Evolutionary conservation across 2,888 invertebrate genomes (phyloP), one percentile per base, ranked within the genome.

Genomic region (Pollenia angustigena): DNA sequence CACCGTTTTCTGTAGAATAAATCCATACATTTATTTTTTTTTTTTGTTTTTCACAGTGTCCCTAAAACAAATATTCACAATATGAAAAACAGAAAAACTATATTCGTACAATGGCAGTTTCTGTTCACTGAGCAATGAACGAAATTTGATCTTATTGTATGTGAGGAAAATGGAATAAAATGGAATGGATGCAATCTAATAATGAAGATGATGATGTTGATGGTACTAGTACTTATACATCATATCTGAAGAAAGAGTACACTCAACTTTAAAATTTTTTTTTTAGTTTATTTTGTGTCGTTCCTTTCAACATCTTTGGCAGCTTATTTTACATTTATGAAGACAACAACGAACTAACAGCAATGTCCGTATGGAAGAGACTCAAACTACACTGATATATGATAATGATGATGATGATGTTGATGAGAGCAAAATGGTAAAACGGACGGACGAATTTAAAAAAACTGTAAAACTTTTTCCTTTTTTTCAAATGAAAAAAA

Each of bases 61-160:
- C 18, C 16, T 10, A 32, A 40, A 56, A 66, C 23, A 42, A 72
- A 32, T 16, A 16, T 71, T 23, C 0, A 81, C 4, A 66, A 50
- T 48, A 18, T n/a, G 40, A 18, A 42, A 76, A 64, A 40, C 9
- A 66, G n/a, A 44, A 66, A 75, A 75, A 66, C 50, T 68, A 66
- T 66, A 56, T 60, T 60, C 50, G 11, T 52, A 68, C 48, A 66
- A 66, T 62, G 75, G 75, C 50, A 44, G 74, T 71, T 87, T 76
- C 86, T 83, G 81, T 87, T 88, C 88, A 89, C 88, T 89, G 90
- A 89, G 89, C 89, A 89, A 89, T 89, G 89, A 89, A 90, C 87
- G 90, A 90, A 90, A 90, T 89, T 89, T 89, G 89, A 89, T 89
- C 88, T 87, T 83, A 80, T 56, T 68, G 85, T 62, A 79, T 74